A percentile compares a stretch with the other conserved stretches of the same genome.
Conservation (phyloP, 2,113 vertebrate genomes). For the Monarcha castaneiventris region DNA sequence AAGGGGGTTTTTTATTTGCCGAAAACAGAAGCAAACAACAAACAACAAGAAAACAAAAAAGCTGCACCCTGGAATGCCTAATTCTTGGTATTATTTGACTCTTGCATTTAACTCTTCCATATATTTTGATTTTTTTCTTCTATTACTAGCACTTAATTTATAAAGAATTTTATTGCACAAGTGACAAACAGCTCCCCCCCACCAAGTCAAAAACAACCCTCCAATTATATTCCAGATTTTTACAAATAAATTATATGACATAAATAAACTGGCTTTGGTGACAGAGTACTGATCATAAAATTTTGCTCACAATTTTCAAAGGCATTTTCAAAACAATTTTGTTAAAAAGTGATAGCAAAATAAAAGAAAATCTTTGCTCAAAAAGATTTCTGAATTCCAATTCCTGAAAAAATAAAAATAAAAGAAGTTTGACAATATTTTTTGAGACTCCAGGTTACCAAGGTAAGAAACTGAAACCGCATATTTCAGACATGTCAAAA, state of each 20-base stretch:
- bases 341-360: not conserved
- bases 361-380: not conserved
- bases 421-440: not conserved
- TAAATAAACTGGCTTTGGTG: not conserved
- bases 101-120: not conserved
- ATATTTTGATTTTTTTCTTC: not conserved
- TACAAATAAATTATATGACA: not conserved
- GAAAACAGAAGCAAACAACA: not conserved
- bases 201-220: rapidly evolving
- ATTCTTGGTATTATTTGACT: not conserved
- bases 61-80: not conserved
- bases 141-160: not conserved
- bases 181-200: not conserved
- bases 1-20: not conserved
- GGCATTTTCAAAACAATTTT: not conserved
- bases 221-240: not conserved
- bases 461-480: not conserved
- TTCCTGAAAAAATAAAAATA: not conserved
- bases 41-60: not conserved
- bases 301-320: not conserved
- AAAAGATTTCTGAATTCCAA: not conserved
- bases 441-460: not conserved
- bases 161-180: not conserved
- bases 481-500: not conserved
- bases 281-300: not conserved